Evolutionary conservation across 2,888 invertebrate species (phyloP).

Genomic region (Ichneumoninae sp.): DNA sequence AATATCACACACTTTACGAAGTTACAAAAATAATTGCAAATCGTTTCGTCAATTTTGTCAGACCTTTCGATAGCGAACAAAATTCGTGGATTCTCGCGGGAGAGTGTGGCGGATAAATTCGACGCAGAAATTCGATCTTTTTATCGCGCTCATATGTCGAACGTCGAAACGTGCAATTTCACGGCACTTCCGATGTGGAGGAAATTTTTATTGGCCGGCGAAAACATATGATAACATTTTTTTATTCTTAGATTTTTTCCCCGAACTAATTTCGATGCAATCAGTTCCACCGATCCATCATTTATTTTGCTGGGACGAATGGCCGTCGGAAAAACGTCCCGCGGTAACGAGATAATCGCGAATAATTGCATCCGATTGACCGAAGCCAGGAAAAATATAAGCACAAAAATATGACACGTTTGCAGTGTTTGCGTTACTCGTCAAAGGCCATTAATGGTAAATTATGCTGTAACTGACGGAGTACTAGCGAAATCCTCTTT

Average conservation of each 20-base stretch:
- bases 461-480: not conserved
- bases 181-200: not conserved
- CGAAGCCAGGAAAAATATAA: not conserved
- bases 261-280: not conserved
- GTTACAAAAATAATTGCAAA: conserved; percentile 16
- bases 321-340: not conserved
- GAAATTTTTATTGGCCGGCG: not conserved
- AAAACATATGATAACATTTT: not conserved
- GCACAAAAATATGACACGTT: not conserved
- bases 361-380: not conserved
- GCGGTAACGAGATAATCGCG: not conserved
- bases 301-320: not conserved
- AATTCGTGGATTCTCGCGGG: not conserved
- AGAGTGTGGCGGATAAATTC: not conserved
- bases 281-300: not conserved
- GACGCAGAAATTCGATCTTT: not conserved
- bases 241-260: not conserved
- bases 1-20: conserved; percentile 4
- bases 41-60: conserved; percentile 13
- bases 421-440: not conserved
- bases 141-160: not conserved
- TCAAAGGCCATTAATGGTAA: not conserved
- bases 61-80: not conserved
- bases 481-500: not conserved
- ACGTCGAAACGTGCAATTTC: not conserved